Conservation (phyloP, 2,797 vertebrate species). For the Pagetopsis macropterus region DNA sequence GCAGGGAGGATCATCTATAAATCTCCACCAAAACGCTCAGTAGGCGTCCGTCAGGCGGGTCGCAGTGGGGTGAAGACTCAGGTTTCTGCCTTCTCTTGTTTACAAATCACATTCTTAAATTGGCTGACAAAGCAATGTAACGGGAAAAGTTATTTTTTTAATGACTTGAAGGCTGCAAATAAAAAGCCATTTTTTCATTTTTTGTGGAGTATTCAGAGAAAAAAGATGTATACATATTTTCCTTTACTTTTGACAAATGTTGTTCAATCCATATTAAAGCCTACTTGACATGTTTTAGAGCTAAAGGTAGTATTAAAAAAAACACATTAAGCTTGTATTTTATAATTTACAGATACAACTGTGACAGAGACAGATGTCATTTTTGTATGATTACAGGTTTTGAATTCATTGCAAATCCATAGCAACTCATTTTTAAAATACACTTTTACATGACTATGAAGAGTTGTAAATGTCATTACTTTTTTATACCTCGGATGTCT, state of each 20-base stretch:
- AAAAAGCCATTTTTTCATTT: not conserved
- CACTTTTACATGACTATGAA: too few relatives aligned
- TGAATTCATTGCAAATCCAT: not conserved
- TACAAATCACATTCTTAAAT: conserved; percentile 34
- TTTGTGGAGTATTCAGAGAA: not conserved
- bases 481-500: not conserved
- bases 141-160: not conserved
- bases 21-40: conserved; percentile 71
- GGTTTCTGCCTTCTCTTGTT: conserved; percentile 40
- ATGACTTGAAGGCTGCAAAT: not conserved
- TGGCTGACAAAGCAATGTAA: not conserved
- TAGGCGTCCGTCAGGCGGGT: conserved; percentile 50
- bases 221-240: not conserved
- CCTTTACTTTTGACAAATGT: not conserved
- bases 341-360: not conserved
- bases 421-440: too few relatives aligned
- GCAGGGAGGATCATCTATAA: conserved; percentile 79
- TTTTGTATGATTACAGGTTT: not conserved
- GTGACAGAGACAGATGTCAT: not conserved
- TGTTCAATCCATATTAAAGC: not conserved
- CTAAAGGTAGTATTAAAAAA: not conserved
- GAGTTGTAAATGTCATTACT: not conserved
- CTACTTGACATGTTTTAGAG: not conserved
- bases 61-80: conserved; percentile 42
- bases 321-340: not conserved